Evolutionary conservation across 2,797 vertebrate genomes (phyloP), one percentile per base, ranked within the genome.

Genomic region (Chromobotia macracanthus): DNA sequence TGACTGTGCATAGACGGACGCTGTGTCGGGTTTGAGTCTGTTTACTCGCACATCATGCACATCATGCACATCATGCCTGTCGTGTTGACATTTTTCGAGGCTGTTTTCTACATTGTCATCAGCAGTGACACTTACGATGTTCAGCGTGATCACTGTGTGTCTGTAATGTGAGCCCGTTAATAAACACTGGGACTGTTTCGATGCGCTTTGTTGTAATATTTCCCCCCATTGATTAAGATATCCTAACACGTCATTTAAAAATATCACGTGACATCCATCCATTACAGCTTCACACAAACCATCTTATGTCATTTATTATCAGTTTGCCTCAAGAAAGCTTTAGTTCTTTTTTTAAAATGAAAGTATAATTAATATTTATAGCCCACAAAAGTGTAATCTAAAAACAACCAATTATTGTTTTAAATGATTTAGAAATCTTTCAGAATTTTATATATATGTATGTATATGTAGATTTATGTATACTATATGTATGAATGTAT

Each of bases 391-490:
- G 5, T 38, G 35, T 38, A 38, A 5, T 38, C 35, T 38, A 38
- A 7, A 38, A 38, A 38, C 35, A 7, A 38, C 35, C 35, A 4
- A 38, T 38, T 7, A 7, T 38, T 38, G 35, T 38, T 38, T 4
- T 38, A 38, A 38, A 7, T 38, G 35, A 38, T 38, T 38, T 38
- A 38, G 8, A 38, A 38, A 38, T 38, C 5, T 38, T 38, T 38
- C 35, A 38, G 35, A 38, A 38, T 4, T 38, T 4, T 38, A 7
- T 38, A 7, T 38, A 7, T 38, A 5, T 35, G 31, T 35, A 5
- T 38, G 5, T 5, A 18, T 15, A 15, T 68, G 60, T 82, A 65
- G 88, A 85, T 56, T 66, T 48, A 81, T 88, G 79, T 83, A 48
- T 87, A 87, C 92, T 89, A 77, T 81, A 99, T n/a, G n/a, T n/a